Base-by-base conservation (phyloP, 2,888 invertebrate species). In the Drosophila nr. fundita region DNA sequence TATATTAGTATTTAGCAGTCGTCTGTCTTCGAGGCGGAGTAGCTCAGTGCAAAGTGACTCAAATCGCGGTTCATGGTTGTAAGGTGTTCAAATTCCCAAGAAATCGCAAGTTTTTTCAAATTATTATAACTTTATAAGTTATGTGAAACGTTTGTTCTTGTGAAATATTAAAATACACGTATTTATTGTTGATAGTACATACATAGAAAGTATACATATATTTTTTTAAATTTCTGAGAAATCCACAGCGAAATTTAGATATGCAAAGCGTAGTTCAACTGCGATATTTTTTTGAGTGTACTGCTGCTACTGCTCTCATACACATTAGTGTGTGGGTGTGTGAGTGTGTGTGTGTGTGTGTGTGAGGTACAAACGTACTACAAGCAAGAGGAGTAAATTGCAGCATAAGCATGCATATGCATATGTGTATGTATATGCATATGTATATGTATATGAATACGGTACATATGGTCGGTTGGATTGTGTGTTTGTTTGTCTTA, bases 391-490 rank as follows among this genome's bases (percentile, higher is more conserved):
- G 38, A 57, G 57, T 57, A 30, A 21, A 42, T 57, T 57, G 42
- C 57, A 42, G 57, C 57, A 40, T 24, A 57, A 30, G 30, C 42
- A 57, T 57, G 57, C 57, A 57, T 40, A 30, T 36, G 3, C 15
- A 34, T 10, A 30, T 30, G 30, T 8, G 21, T 10, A 30, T 30
- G 30, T 11, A 42, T 11, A 11, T 24, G 21, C 21, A 11, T 45
- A 5, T 8, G 24, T 13, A 6, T 45, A 24, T 24, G 48, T 49
- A 10, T 24, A 4, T 49, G 49, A 27, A 11, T 49, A 49, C 18
- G 6, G 18, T 49, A 29, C 27, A 49, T 49, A 49, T 49, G 29
- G 29, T n/a, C 3, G 50, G n/a, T 29, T 15, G 10, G 6, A 45
- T 29, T 18, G 27, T 30, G n/a, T 13, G 30, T 13, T 29, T 27